Conservation (phyloP, 2,113 vertebrate species). For the Campylorhamphus procurvoides region DNA sequence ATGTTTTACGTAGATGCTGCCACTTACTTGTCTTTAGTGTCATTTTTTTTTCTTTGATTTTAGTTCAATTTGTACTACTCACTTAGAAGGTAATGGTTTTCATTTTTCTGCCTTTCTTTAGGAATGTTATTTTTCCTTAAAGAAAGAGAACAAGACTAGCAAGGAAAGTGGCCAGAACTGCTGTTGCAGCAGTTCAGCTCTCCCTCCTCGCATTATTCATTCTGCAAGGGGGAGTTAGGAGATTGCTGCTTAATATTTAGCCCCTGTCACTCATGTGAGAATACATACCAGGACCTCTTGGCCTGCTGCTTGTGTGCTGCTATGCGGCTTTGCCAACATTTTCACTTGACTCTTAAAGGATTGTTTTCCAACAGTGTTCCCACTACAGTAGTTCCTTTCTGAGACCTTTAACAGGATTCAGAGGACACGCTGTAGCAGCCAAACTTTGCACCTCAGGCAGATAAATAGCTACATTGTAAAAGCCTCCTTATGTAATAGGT, state of each 20-base stretch:
- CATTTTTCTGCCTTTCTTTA: not conserved
- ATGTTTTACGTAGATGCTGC: not conserved
- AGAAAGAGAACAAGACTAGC: not conserved
- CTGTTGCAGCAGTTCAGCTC: not conserved
- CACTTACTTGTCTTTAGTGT: not conserved
- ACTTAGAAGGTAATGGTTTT: not conserved
- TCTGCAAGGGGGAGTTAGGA: not conserved
- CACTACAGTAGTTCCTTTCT: not conserved
- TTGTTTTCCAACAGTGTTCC: not conserved
- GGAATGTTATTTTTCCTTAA: not conserved
- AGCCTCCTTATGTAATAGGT: not conserved
- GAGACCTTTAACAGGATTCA: not conserved
- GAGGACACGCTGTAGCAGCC: not conserved
- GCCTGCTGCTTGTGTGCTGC: not conserved
- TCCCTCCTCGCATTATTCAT: not conserved
- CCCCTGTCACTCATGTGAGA: not conserved
- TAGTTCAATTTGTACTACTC: not conserved
- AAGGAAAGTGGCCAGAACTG: not conserved
- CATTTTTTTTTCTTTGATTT: not conserved
- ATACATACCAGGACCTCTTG: not conserved
- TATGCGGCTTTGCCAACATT: not conserved
- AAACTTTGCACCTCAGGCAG: not conserved
- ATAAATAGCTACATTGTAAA: not conserved
- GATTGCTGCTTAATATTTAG: conserved; percentile 29
- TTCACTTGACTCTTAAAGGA: not conserved